These are phyloP conservation scores for Nanorana parkeri DNA, from an alignment of 2,113 vertebrate species.

Conservation along the genomic window DNA sequence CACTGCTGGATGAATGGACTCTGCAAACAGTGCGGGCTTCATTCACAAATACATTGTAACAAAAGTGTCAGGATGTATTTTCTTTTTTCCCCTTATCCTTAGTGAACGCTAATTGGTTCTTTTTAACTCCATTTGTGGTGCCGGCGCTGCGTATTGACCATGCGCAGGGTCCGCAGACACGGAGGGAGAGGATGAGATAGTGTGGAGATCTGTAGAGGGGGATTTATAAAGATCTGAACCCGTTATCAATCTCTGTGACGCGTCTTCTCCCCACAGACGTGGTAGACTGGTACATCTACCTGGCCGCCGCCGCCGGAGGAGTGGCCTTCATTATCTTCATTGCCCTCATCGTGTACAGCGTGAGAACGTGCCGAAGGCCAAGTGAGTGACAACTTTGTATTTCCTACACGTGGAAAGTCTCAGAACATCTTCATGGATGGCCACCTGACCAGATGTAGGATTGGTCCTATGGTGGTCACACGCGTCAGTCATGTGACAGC, in stretches of 20 bases:
- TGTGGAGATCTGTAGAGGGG: background rate
- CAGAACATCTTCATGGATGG: no score
- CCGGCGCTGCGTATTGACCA: background rate
- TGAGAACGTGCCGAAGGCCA: background rate
- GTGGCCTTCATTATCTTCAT: slow-evolving; percentile 14
- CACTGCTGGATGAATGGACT: no score
- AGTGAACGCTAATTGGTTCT: no score
- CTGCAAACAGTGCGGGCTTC: no score
- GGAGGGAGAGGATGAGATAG: no score
- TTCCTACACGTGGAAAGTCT: background rate
- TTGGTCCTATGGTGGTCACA: no score
- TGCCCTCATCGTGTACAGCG: background rate
- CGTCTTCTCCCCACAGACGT: background rate
- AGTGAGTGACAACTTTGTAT: background rate
- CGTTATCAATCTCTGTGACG: background rate
- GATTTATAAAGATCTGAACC: background rate
- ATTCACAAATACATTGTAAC: no score
- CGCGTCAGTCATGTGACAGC: no score
- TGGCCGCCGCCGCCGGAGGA: background rate
- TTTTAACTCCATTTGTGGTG: no score
- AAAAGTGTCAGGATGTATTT: no score
- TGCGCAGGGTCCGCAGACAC: no score
- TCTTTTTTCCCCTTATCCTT: no score
- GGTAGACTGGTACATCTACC: background rate
- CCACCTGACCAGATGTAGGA: background rate